Evolutionary conservation across 2,888 invertebrate species (phyloP).

Genomic region (Drosophila engyochracea): DNA sequence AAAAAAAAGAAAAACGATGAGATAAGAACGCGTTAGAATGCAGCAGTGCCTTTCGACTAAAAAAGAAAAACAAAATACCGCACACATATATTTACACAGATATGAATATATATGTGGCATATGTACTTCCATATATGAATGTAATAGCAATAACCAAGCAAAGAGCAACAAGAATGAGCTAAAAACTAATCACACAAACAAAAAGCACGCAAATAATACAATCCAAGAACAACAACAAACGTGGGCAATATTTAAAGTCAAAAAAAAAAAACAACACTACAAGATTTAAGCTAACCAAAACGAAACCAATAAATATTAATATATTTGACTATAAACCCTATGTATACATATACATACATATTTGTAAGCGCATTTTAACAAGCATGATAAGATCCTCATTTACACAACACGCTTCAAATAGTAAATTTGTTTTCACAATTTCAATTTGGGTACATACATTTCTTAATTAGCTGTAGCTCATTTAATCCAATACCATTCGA

Average conservation of each 20-base stretch:
- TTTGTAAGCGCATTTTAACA: constrained; percentile 14
- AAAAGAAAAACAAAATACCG: constrained; percentile 11
- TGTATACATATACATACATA: constrained; percentile 8
- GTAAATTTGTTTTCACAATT: constrained; percentile 3
- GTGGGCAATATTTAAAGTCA: constrained; percentile 13
- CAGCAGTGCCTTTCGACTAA: constrained; percentile 53
- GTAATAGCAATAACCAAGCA: constrained; percentile 11
- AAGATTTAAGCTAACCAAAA: constrained; percentile 18
- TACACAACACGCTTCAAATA: constrained; percentile 9
- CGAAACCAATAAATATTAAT: constrained; percentile 18
- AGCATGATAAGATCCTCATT: background rate
- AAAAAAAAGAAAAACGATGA: background rate
- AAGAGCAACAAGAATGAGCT: constrained; percentile 11
- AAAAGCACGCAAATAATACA: constrained; percentile 20
- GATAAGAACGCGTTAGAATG: constrained; percentile 40
- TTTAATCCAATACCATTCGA: constrained; percentile 15
- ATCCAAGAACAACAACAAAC: constrained; percentile 12
- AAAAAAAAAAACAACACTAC: background rate
- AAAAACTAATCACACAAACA: background rate
- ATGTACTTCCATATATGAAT: constrained; percentile 1
- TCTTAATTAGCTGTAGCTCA: constrained; percentile 30
- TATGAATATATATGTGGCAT: background rate
- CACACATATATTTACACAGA: constrained; percentile 8
- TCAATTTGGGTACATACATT: constrained; percentile 17
- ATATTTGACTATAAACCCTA: constrained; percentile 4